These are phyloP conservation scores for Tubulanus polymorphus DNA, from an alignment of 2,888 invertebrate genomes.

Conservation along the genomic window DNA sequence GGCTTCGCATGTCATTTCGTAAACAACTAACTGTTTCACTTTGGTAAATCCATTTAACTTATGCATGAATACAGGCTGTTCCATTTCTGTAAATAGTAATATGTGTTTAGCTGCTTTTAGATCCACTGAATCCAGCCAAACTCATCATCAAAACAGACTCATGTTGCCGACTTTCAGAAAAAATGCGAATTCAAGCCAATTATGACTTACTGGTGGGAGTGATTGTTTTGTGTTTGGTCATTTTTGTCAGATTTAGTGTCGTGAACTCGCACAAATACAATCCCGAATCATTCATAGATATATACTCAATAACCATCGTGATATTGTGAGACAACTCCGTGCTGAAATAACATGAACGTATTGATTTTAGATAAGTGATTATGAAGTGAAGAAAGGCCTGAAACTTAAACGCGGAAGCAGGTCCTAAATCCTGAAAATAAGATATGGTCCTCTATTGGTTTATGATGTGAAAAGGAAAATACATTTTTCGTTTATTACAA, in stretches of 20 bases:
- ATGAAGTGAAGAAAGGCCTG: background rate
- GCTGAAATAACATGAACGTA: constrained; percentile 14
- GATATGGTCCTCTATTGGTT: no score
- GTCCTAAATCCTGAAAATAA: background rate
- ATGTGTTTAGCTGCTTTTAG: no score
- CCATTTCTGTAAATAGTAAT: background rate
- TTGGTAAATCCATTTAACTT: constrained; percentile 3
- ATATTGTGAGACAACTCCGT: constrained; percentile 16
- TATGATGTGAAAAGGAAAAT: no score
- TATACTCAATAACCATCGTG: constrained; percentile 11
- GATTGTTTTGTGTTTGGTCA: background rate
- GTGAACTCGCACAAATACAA: constrained; percentile 17
- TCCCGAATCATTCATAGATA: constrained; percentile 19
- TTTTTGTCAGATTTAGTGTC: constrained; percentile 1
- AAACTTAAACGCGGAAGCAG: background rate
- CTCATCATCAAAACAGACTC: background rate
- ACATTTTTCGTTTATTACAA: no score
- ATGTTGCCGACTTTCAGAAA: constrained; percentile 1
- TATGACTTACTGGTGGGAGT: background rate
- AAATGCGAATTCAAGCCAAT: background rate
- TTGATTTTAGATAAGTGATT: background rate
- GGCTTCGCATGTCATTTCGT: constrained; percentile 5
- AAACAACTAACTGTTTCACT: background rate
- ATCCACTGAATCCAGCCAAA: no score
- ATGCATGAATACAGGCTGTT: constrained; percentile 2